Base-by-base conservation (phyloP, 2,797 vertebrate species). In the Zalophus californianus region DNA sequence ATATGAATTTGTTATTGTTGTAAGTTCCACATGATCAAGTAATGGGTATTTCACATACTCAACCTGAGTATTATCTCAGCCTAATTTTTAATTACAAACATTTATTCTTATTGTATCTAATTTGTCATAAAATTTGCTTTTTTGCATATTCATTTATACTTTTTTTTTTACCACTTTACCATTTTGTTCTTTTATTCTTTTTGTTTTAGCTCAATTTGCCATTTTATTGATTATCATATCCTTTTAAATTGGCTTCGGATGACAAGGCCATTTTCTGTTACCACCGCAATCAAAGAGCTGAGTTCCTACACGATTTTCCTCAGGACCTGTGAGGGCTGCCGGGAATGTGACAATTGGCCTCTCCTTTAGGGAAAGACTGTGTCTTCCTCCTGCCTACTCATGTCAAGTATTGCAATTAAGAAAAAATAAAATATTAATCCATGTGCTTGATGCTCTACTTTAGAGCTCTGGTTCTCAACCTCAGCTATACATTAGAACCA, bases 1-100 rank as follows among this genome's bases (percentile, higher is more conserved):
- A 86, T 38, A 38, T 38, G 11, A 83, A 58, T 11, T 75, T 82
- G 32, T 50, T 85, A 38, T 54, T 92, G 82, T 18, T 54, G 25
- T 84, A 83, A 35, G n/a, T 84, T 44, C 29, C 21, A 50, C 62
- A 60, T 73, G 64, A 70, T 75, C 64, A 94, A 80, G 88, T 75
- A 85, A 21, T 90, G 41, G 15, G 35, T 84, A 66, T 86, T 75
- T 92, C 66, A 92, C 60, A 75, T 64, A 68, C 29, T 86, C 58
- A 64, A 7, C 32, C 20, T 86, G 21, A 90, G 27, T 54, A 32
- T 66, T 44, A 44, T 58, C 8, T 41, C 72, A 52, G 32, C 56
- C 80, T 80, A 68, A 73, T 44, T 85, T 95, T 89, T 86, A 23
- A 91, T 41, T 2, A 85, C 68, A 82, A 92, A 79, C 16, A 87